Percentiles rank a stretch among this genome's conserved stretches.
phyloP scores from a whole-genome alignment of 2,888 invertebrate species.

The Lasioglossum calceatum region DNA sequence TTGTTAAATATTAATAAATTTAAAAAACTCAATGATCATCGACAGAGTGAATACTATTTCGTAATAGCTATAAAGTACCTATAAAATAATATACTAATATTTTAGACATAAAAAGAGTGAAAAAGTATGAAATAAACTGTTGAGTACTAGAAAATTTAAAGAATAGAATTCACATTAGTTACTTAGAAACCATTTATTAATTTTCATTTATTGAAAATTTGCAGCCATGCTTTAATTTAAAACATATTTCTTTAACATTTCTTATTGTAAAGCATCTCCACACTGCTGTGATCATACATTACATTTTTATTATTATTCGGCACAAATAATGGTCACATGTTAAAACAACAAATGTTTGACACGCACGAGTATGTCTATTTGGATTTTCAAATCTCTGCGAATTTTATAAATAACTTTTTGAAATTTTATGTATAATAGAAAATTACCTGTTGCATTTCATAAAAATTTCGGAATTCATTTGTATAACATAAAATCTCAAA shows the following conservation, averaged over 20 bases:
- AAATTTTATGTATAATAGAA: not conserved
- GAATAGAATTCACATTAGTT: slow-evolving; percentile 58
- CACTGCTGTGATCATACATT: slow-evolving; percentile 76
- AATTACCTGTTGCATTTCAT: not conserved
- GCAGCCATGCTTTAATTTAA: slow-evolving; percentile 40
- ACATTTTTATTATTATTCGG: slow-evolving; percentile 78
- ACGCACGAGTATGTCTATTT: slow-evolving; percentile 26
- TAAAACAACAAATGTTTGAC: slow-evolving; percentile 28
- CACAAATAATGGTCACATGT: slow-evolving; percentile 69
- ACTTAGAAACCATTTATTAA: slow-evolving; percentile 59
- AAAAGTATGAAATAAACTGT: slow-evolving; percentile 77
- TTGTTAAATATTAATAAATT: slow-evolving; percentile 82
- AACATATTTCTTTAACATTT: slow-evolving; percentile 39
- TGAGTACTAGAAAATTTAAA: slow-evolving; percentile 74
- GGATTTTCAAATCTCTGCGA: not conserved
- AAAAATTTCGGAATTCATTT: slow-evolving; percentile 18
- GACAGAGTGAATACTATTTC: slow-evolving; percentile 81
- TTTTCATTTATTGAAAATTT: slow-evolving; percentile 48
- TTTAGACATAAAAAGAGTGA: slow-evolving; percentile 76
- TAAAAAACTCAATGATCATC: slow-evolving; percentile 75
- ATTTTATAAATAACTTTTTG: not conserved
- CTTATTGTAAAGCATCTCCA: slow-evolving; percentile 75
- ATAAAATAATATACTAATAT: slow-evolving; percentile 79
- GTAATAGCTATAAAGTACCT: slow-evolving; percentile 81
- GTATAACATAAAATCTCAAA: not conserved